Evolutionary conservation across 2,888 invertebrate species (phyloP), one percentile per base, ranked within the genome.

Genomic region (Deilephila porcellus): DNA sequence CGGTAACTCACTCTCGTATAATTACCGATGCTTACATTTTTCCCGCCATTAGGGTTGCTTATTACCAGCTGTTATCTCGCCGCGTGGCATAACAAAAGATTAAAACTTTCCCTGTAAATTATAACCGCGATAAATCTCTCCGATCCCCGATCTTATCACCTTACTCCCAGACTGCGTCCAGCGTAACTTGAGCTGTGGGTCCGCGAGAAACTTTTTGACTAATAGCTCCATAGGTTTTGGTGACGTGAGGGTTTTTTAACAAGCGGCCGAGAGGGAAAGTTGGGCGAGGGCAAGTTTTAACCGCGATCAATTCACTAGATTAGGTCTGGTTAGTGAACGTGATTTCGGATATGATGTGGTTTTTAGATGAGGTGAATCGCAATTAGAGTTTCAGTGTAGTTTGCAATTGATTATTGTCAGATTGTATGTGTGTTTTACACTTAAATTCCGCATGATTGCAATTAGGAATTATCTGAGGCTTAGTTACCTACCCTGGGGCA

Each of bases 21-120:
- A 67, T 67, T 45, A 67, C 25, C 52, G 45, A 67, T 67, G 52
- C 67, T 52, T 52, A 67, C 14, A 45, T 34, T 71, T 56, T 56
- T 71, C 34, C 53, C 53, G 19, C 19, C 56, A 59, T 45, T 7
- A 53, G 20, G 70, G 25, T 29, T 52, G 52, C 20, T 29, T 53
- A 52, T n/a, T 37, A 25, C 52, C 62, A 20, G 62, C 25, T 32
- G 62, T 17, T 53, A 25, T 45, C 25, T 45, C 52, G 6, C 52
- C 37, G n/a, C 29, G n/a, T 7, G 67, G 8, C 56, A 53, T 74
- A 75, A 76, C 74, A 76, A 75, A 73, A 81, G 77, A 83, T 84
- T 85, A 79, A 80, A 85, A 83, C 81, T 83, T 82, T 71, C 75
- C 77, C 71, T 77, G 76, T 81, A 85, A 82, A 82, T 86, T 83